phyloP scores from a whole-genome alignment of 2,888 invertebrate genomes.

The Temnothorax unifasciatus region DNA sequence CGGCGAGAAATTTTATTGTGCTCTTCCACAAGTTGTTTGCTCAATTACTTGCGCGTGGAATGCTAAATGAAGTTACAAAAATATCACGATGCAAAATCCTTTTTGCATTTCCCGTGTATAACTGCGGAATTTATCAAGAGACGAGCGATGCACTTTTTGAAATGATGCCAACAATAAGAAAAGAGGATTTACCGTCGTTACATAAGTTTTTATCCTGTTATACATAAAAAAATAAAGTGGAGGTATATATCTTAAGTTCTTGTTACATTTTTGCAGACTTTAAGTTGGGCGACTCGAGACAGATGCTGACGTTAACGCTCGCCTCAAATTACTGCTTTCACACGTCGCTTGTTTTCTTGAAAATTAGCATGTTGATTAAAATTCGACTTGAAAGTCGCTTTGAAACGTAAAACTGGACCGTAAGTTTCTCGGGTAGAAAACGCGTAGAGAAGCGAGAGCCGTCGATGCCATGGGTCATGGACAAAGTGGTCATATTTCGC shows the following conservation, averaged over 20 bases:
- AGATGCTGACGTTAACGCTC: conserved; percentile 14
- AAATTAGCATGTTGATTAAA: conserved; percentile 55
- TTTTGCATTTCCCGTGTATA: not conserved
- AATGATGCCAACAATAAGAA: not conserved
- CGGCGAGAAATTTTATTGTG: conserved; percentile 22
- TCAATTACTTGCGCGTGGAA: conserved; percentile 1
- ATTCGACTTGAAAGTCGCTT: conserved; percentile 51
- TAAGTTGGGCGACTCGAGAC: not conserved
- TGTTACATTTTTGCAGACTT: conserved; percentile 10
- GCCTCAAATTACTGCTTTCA: conserved; percentile 39
- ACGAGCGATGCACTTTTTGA: not conserved
- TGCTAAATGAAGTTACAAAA: conserved; percentile 8
- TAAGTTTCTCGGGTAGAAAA: conserved; percentile 49
- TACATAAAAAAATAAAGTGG: conserved; percentile 17
- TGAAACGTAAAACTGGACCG: conserved; percentile 45
- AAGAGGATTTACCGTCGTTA: not conserved
- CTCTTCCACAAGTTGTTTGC: not conserved
- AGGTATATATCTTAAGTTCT: not conserved
- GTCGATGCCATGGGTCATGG: conserved; percentile 45
- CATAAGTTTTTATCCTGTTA: conserved; percentile 9
- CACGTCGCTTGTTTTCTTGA: conserved; percentile 42
- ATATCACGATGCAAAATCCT: not conserved
- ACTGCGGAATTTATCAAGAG: not conserved
- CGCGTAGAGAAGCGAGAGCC: conserved; percentile 24
- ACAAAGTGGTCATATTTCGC: conserved; percentile 59